Base-by-base conservation (phyloP, 2,113 vertebrate species). In the Mesitornis unicolor region DNA sequence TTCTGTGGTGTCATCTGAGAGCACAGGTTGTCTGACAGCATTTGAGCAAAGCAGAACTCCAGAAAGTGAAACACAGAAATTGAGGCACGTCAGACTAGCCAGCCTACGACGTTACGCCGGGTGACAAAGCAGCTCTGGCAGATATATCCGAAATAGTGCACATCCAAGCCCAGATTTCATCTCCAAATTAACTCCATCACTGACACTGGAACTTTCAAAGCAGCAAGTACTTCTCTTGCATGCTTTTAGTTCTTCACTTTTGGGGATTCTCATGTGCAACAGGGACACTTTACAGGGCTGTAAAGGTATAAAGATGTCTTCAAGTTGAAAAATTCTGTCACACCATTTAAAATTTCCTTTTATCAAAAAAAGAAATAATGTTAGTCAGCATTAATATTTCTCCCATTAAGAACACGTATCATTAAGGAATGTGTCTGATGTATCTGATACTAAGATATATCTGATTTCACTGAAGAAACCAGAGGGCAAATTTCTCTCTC, bases 81-180 rank as follows among this genome's bases (percentile, higher is more conserved):
- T 48, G 42, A 88, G n/a, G 13, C n/a, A 21, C 42, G 26, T 56
- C 60, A 47, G 57, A 59, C 19, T 19, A 38, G 61, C 33, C 29
- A 1, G 1, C 26, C 33, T 50, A 1, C 4, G 3, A 31, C 50
- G 21, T 33, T 38, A 40, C 11, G 6, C 10, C 33, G 42, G 12
- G 15, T 79, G 56, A 79, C 70, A 85, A 75, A 76, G 36, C 65
- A 18, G 31, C 19, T 25, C 19, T 26, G 25, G 69, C 69, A 15
- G 19, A 14, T n/a, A 14, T n/a, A 60, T 7, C 60, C 59, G 13
- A 20, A 29, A 3, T 0, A 54, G 10, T 11, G 56, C 40, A 54
- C 68, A 73, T 40, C 26, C 40, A 63, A 54, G 26, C 22, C 29
- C 54, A 43, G n/a, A 59, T 48, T 47, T 84, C 14, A 47, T 40